Percentiles rank a stretch among this genome's conserved stretches.
These are phyloP conservation scores for Lucilia cuprina DNA, from an alignment of 1,140 invertebrate genomes.

Conservation along the genomic window DNA sequence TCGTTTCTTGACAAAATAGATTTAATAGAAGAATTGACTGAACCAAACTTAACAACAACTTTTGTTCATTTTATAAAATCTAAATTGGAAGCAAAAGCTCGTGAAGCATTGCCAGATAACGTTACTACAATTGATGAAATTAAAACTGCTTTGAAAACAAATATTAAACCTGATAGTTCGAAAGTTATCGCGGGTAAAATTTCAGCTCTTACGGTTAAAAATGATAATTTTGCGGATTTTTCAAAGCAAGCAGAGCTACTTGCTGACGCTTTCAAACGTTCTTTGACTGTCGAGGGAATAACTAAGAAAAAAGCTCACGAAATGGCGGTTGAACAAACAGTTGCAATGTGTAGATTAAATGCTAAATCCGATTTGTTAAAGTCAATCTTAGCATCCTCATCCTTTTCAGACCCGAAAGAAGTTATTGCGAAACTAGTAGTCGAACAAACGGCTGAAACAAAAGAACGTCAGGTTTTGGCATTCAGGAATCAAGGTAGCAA, in stretches of 20 bases:
- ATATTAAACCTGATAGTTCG: not conserved
- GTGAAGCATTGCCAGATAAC: not conserved
- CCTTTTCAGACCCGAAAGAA: not conserved
- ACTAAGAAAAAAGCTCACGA: not conserved
- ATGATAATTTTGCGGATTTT: not conserved
- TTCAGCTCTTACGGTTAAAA: not conserved
- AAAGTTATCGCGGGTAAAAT: not conserved
- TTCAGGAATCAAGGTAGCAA: not conserved
- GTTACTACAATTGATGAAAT: not conserved
- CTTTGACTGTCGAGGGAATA: not conserved
- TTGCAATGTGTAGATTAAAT: not conserved
- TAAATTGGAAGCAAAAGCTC: not conserved
- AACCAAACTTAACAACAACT: not conserved
- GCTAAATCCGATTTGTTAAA: not conserved
- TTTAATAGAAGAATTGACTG: not conserved
- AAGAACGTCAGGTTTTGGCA: not conserved
- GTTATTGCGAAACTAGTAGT: conserved; percentile 20
- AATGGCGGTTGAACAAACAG: not conserved
- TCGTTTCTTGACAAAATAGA: not conserved
- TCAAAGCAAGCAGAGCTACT: not conserved
- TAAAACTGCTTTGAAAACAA: not conserved
- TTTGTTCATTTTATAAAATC: not conserved
- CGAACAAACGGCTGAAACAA: conserved; percentile 19
- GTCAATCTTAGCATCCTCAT: not conserved
- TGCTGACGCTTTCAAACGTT: not conserved